Evolutionary conservation across 2,888 invertebrate species (phyloP).

Genomic region (Euphydryas editha): DNA sequence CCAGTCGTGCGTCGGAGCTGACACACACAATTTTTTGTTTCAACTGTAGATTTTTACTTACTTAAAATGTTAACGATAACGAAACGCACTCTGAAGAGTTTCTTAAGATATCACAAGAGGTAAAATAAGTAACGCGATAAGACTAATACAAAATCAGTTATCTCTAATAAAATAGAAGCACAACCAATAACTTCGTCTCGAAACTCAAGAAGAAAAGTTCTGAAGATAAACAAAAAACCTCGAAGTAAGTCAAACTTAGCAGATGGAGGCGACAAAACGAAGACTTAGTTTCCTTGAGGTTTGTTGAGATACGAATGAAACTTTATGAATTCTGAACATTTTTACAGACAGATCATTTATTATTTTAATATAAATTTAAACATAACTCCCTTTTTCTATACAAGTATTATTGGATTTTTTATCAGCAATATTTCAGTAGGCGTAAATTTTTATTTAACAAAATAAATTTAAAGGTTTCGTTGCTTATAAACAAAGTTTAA

Average conservation of each 20-base stretch:
- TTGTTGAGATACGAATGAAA: conserved; percentile 18
- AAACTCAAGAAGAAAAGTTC: conserved; percentile 18
- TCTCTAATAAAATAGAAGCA: conserved; percentile 21
- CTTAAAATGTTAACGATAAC: no score
- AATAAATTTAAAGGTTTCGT: background rate
- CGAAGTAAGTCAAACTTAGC: conserved; percentile 22
- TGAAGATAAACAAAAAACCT: conserved; percentile 31
- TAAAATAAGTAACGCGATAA: background rate
- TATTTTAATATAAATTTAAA: conserved; percentile 12
- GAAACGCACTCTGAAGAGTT: no score
- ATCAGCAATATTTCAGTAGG: background rate
- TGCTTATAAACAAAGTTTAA: no score
- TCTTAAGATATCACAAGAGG: no score
- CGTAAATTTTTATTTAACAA: no score
- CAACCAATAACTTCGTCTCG: conserved; percentile 24
- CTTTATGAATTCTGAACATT: conserved; percentile 17
- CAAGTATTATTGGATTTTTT: background rate
- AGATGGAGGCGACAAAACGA: conserved; percentile 30
- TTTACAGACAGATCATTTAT: background rate
- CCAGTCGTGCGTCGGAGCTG: no score
- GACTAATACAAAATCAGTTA: conserved; percentile 4
- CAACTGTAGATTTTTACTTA: no score
- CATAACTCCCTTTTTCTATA: background rate
- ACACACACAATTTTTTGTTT: no score
- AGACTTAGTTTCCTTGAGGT: conserved; percentile 21